These are phyloP conservation scores for Nothoprocta pentlandii DNA, from an alignment of 2,113 vertebrate genomes.

Conservation along the genomic window DNA sequence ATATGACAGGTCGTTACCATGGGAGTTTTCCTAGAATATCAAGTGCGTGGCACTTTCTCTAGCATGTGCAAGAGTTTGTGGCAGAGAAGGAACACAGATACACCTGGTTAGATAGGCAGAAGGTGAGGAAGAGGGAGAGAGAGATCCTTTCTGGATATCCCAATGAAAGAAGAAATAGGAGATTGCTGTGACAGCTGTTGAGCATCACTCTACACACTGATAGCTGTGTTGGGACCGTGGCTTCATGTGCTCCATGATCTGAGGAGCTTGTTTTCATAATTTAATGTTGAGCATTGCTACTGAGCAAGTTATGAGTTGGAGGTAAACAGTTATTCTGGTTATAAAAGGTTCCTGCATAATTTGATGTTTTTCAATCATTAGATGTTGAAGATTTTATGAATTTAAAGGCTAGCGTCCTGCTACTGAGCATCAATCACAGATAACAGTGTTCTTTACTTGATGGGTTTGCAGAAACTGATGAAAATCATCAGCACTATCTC, in stretches of 20 bases:
- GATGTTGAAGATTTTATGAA: not conserved
- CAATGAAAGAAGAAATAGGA: not conserved
- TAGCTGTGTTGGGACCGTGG: not conserved
- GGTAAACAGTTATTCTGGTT: not conserved
- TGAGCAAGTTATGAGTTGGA: not conserved
- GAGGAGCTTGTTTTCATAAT: not conserved
- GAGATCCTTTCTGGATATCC: not conserved
- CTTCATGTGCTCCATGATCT: not conserved
- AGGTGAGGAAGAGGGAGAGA: not conserved
- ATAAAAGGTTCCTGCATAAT: not conserved
- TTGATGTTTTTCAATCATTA: not conserved
- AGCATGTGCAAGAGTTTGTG: not conserved
- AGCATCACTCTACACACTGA: not conserved
- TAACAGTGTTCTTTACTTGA: not conserved
- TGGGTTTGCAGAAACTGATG: not conserved
- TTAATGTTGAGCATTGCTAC: not conserved
- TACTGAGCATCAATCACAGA: fast-evolving
- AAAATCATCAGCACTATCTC: not conserved
- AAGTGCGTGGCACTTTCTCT: not conserved
- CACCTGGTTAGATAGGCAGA: not conserved
- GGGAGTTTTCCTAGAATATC: not conserved
- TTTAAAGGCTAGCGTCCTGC: not conserved
- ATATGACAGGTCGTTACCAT: not conserved
- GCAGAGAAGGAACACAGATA: not conserved
- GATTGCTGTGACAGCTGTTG: not conserved